These are phyloP conservation scores for Eilema depressum DNA, from an alignment of 2,888 invertebrate genomes.

Conservation along the genomic window DNA sequence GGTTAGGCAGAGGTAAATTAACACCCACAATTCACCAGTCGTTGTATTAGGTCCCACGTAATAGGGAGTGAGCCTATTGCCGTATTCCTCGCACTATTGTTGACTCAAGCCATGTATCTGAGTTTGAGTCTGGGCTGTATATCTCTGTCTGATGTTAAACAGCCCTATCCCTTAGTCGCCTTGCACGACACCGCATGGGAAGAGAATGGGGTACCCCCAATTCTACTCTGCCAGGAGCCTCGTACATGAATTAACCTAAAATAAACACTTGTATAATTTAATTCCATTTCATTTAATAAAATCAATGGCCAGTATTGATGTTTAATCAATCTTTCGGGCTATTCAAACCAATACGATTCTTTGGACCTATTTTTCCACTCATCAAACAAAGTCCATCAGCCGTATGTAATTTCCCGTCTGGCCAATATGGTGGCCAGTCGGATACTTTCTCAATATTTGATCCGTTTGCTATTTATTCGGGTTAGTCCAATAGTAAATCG, in stretches of 20 bases:
- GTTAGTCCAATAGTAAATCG: slow-evolving; percentile 35
- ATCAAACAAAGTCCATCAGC: not conserved
- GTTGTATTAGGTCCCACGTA: too few species aligned
- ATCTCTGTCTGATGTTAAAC: too few species aligned
- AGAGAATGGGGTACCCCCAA: too few species aligned
- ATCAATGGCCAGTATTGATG: not conserved
- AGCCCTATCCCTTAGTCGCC: too few species aligned
- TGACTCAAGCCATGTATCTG: too few species aligned
- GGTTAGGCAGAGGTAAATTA: too few species aligned
- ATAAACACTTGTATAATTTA: not conserved
- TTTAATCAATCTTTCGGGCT: slow-evolving; percentile 3
- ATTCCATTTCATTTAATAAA: not conserved
- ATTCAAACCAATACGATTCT: slow-evolving; percentile 10
- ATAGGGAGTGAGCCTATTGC: too few species aligned
- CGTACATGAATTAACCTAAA: not conserved
- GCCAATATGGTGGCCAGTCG: slow-evolving; percentile 12
- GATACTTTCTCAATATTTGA: slow-evolving; percentile 27
- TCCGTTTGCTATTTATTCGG: slow-evolving; percentile 36
- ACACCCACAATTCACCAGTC: too few species aligned
- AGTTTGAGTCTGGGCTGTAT: too few species aligned
- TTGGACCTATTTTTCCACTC: slow-evolving; percentile 9
- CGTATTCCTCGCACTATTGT: too few species aligned
- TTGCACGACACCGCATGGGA: too few species aligned
- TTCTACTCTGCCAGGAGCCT: too few species aligned
- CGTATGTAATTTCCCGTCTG: slow-evolving; percentile 14